Percentiles rank a stretch among this genome's conserved stretches.
Conservation (phyloP, 2,797 vertebrate species). For the Botia almorhae region DNA sequence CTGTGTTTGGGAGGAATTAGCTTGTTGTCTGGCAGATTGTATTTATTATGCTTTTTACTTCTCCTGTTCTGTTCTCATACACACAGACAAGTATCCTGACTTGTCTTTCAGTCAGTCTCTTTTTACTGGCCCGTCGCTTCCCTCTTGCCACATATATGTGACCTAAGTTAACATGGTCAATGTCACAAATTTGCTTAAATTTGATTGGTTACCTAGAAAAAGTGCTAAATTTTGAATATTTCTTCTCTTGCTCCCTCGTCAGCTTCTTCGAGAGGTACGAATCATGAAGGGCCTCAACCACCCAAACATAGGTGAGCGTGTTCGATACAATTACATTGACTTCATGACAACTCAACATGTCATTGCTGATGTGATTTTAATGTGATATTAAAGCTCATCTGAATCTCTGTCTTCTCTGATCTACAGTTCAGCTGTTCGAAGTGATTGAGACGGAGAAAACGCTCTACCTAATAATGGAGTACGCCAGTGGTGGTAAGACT, state of each 20-base stretch:
- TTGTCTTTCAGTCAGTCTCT: constrained; percentile 23
- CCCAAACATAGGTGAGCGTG: constrained; percentile 90
- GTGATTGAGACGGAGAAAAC: constrained; percentile 96
- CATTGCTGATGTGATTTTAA: neutral
- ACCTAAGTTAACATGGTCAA: too few relatives aligned
- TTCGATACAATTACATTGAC: neutral
- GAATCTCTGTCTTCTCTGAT: constrained; percentile 47
- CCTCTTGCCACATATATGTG: too few relatives aligned
- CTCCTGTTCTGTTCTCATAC: neutral
- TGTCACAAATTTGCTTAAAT: too few relatives aligned
- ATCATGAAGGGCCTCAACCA: constrained; percentile 96
- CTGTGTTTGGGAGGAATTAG: constrained; percentile 34
- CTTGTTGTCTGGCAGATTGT: constrained; percentile 13
- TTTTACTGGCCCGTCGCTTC: neutral
- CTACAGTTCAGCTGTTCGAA: constrained; percentile 91
- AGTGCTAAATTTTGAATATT: neutral
- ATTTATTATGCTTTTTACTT: constrained; percentile 16
- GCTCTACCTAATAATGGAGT: constrained; percentile 94
- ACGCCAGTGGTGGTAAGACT: constrained; percentile 89
- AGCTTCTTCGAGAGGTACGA: constrained; percentile 94
- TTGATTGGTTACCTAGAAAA: too few relatives aligned
- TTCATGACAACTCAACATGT: neutral
- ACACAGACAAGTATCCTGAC: neutral
- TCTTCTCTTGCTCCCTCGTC: constrained; percentile 49
- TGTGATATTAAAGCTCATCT: constrained; percentile 46